Percentiles rank a stretch among this genome's conserved stretches.
Evolutionary conservation across 1,140 invertebrate species (phyloP).

Genomic region (Archivesica marissinica): DNA sequence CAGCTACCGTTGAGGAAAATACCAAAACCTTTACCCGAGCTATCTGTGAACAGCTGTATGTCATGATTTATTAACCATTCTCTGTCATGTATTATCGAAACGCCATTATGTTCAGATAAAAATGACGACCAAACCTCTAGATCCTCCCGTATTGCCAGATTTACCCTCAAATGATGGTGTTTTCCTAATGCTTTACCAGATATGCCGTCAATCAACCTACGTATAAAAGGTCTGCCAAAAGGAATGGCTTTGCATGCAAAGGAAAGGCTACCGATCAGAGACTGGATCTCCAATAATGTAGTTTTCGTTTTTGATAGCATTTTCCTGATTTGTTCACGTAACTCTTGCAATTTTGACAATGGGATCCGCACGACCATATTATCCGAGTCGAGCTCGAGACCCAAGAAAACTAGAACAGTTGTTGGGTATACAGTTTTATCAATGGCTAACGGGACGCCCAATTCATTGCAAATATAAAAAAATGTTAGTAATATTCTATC

Average conservation of each 20-base stretch:
- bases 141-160: constrained; percentile 34
- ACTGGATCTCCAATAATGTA: constrained; percentile 49
- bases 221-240: constrained; percentile 37
- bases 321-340: neutral
- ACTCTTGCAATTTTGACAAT: constrained; percentile 12
- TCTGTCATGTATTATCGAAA: constrained; percentile 43
- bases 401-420: constrained; percentile 45
- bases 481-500: neutral
- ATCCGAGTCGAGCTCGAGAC: constrained; percentile 38
- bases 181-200: constrained; percentile 1
- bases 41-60: constrained; percentile 52
- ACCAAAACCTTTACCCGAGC: constrained; percentile 34
- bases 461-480: neutral
- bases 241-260: constrained; percentile 54
- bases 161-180: constrained; percentile 52
- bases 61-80: neutral
- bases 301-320: constrained; percentile 5
- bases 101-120: constrained; percentile 54
- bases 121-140: constrained; percentile 55
- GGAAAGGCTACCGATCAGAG: constrained; percentile 56
- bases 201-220: constrained; percentile 5
- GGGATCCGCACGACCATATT: constrained; percentile 52
- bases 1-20: constrained; percentile 51
- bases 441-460: constrained; percentile 29
- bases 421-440: constrained; percentile 43